phyloP scores from a whole-genome alignment of 2,797 vertebrate species.

The Danio aesculapii region DNA sequence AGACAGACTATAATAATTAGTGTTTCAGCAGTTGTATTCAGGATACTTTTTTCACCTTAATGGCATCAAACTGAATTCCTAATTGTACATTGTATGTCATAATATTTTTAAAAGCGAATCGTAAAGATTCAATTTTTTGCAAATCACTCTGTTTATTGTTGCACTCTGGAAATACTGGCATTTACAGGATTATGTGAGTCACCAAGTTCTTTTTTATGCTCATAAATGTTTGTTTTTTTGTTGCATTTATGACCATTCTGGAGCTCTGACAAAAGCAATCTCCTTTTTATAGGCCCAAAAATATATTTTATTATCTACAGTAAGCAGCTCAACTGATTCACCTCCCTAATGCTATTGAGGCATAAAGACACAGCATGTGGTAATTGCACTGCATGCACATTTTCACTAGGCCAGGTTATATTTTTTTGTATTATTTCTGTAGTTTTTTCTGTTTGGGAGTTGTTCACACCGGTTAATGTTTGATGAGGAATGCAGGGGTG shows the following conservation, averaged over 20 bases:
- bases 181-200: background rate
- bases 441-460: background rate
- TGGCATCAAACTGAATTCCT: background rate
- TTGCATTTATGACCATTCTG: slow-evolving; percentile 4
- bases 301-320: background rate
- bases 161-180: background rate
- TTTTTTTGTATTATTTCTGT: background rate
- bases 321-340: slow-evolving; percentile 14
- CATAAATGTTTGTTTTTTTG: background rate
- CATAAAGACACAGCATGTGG: slow-evolving; percentile 14
- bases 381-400: slow-evolving; percentile 10
- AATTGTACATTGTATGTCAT: background rate
- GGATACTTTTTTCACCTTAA: background rate
- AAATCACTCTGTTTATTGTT: background rate
- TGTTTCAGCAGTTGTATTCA: background rate
- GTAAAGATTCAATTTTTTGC: background rate
- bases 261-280: background rate
- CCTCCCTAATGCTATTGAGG: slow-evolving; percentile 7
- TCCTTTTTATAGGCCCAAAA: background rate
- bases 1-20: background rate
- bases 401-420: slow-evolving; percentile 3
- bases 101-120: too few species aligned
- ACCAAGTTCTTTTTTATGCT: background rate
- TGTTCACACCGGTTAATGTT: slow-evolving; percentile 17
- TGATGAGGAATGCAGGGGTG: slow-evolving; percentile 15